Percentiles rank a stretch among this genome's conserved stretches.
These are phyloP conservation scores for Petaurus breviceps DNA, from an alignment of 2,113 vertebrate genomes.

Conservation along the genomic window DNA sequence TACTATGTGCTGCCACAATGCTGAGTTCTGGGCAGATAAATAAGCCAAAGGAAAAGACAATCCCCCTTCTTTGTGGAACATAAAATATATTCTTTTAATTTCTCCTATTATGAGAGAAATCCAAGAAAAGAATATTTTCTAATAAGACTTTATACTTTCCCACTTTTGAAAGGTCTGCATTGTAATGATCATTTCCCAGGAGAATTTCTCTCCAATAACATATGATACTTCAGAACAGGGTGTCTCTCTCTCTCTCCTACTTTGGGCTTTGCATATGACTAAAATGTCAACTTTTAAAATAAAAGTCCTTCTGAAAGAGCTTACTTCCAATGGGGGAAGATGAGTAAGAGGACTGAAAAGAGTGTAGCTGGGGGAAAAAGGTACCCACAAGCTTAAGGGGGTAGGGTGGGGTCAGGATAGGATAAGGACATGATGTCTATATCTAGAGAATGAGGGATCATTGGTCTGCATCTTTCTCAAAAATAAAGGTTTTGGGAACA, in stretches of 20 bases:
- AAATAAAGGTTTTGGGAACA: not conserved
- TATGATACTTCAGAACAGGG: slow-evolving; percentile 67
- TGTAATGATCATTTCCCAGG: slow-evolving; percentile 50
- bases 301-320: not conserved
- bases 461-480: too few relatives aligned
- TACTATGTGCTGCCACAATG: not conserved
- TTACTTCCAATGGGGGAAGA: not conserved
- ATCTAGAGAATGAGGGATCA: too few relatives aligned
- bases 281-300: slow-evolving; percentile 68
- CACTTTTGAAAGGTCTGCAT: slow-evolving; percentile 58
- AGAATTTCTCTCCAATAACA: slow-evolving; percentile 60
- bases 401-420: too few relatives aligned
- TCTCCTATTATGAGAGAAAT: slow-evolving; percentile 49
- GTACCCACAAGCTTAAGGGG: not conserved
- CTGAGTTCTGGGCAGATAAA: not conserved
- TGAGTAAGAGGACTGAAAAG: not conserved
- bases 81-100: slow-evolving; percentile 17
- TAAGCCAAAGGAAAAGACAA: not conserved
- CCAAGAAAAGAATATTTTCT: slow-evolving; percentile 48
- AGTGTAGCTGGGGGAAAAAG: not conserved
- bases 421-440: too few relatives aligned
- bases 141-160: slow-evolving; percentile 49
- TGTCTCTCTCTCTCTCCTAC: slow-evolving; percentile 59
- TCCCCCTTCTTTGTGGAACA: not conserved
- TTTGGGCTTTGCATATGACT: slow-evolving; percentile 59